phyloP scores from a whole-genome alignment of 2,888 invertebrate species.

The Dusona sp. region DNA sequence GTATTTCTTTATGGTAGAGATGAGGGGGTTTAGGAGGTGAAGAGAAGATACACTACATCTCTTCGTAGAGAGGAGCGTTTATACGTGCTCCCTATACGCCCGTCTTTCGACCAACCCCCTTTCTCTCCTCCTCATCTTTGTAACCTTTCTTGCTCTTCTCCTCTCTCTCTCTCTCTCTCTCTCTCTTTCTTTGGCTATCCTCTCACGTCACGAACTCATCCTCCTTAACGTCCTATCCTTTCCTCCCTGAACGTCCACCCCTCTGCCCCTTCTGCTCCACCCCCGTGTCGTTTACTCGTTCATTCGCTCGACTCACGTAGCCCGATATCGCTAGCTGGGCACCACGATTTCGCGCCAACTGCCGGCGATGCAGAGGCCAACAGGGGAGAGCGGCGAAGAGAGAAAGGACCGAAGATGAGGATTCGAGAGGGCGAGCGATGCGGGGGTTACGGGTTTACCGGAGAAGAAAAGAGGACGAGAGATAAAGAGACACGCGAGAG shows the following conservation, averaged over 20 bases:
- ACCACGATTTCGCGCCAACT: slow-evolving; percentile 58
- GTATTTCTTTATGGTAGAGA: slow-evolving; percentile 32
- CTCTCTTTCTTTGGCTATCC: slow-evolving; percentile 42
- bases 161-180: slow-evolving; percentile 49
- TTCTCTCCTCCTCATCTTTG: slow-evolving; percentile 47
- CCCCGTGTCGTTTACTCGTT: slow-evolving; percentile 62
- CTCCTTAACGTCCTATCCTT: slow-evolving; percentile 56
- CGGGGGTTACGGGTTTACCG: slow-evolving; percentile 69
- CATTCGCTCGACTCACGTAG: slow-evolving; percentile 68
- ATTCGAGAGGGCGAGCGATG: slow-evolving; percentile 43
- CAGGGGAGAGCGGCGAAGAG: slow-evolving; percentile 21
- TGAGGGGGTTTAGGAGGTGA: slow-evolving; percentile 32
- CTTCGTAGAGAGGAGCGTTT: slow-evolving; percentile 58
- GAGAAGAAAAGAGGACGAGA: slow-evolving; percentile 57
- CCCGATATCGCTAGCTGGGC: slow-evolving; percentile 64
- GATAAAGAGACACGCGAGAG: slow-evolving; percentile 67
- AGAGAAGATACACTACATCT: slow-evolving; percentile 64
- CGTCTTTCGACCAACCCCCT: slow-evolving; percentile 61
- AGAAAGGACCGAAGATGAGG: slow-evolving; percentile 42
- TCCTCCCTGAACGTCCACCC: slow-evolving; percentile 40
- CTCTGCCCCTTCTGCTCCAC: slow-evolving; percentile 13
- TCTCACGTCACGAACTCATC: slow-evolving; percentile 59
- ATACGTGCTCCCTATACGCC: slow-evolving; percentile 66
- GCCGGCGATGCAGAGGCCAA: slow-evolving; percentile 43
- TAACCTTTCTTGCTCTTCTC: slow-evolving; percentile 45